Conservation (phyloP, 2,888 invertebrate species). For the Mythimna loreyi region DNA sequence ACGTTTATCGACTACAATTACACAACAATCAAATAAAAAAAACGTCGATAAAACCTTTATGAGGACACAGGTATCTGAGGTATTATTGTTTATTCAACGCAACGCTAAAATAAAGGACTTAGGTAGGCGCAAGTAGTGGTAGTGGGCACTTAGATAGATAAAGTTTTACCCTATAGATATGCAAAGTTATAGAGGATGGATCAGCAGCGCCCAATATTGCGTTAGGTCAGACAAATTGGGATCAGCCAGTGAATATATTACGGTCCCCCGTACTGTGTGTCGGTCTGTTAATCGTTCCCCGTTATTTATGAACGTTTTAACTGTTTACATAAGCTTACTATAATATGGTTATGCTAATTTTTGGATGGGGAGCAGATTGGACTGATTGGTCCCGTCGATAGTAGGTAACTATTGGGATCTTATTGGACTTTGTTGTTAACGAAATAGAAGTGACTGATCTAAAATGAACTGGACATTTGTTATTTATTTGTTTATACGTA, state of each 20-base stretch:
- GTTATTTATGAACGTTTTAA: conserved; percentile 85
- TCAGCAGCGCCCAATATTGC: conserved; percentile 83
- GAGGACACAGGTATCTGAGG: not conserved
- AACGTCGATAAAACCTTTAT: not conserved
- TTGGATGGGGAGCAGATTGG: conserved; percentile 34
- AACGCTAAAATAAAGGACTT: not conserved
- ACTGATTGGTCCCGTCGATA: conserved; percentile 16
- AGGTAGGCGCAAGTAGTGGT: conserved; percentile 18
- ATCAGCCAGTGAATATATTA: conserved; percentile 90
- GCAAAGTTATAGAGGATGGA: conserved; percentile 74
- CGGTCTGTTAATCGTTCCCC: conserved; percentile 88
- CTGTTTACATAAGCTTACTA: conserved; percentile 71
- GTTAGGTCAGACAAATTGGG: conserved; percentile 90
- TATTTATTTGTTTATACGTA: too few species aligned
- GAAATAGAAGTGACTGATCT: not conserved
- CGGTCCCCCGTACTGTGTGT: conserved; percentile 84
- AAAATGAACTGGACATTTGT: too few species aligned
- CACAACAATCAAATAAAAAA: not conserved
- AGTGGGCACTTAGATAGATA: conserved; percentile 37
- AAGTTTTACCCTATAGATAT: conserved; percentile 66
- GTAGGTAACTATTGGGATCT: not conserved
- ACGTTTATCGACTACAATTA: not conserved
- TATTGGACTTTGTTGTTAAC: not conserved
- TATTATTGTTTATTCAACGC: not conserved
- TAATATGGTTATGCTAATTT: conserved; percentile 53